A percentile compares a stretch with the other conserved stretches of the same genome.
Conservation (phyloP, 1,140 invertebrate genomes). For the Ectropis grisescens region DNA sequence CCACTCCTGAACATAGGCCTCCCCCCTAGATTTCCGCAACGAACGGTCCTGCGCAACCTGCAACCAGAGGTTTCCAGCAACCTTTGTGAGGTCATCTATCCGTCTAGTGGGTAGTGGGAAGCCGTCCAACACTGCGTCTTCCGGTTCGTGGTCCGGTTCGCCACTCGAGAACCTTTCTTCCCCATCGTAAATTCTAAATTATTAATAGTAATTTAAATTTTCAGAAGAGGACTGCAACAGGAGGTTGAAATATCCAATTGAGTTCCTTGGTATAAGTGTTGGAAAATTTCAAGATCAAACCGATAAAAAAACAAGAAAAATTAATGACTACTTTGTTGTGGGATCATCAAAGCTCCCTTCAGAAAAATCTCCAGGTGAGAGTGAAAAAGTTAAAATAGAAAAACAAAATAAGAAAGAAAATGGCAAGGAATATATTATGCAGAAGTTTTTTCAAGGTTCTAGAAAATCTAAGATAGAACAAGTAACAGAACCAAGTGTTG, state of each 20-base stretch:
- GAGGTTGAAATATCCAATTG: constrained; percentile 72
- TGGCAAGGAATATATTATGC: constrained; percentile 31
- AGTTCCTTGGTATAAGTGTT: constrained; percentile 81
- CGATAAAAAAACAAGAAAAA: constrained; percentile 72
- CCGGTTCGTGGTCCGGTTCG: no score
- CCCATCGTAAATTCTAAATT: no score
- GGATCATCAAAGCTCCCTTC: constrained; percentile 27
- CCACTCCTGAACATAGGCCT: no score
- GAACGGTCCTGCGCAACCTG: no score
- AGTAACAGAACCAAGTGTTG: no score
- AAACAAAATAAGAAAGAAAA: constrained; percentile 14
- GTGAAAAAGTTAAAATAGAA: constrained; percentile 9
- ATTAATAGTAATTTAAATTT: constrained; percentile 19
- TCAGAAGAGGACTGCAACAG: constrained; percentile 44
- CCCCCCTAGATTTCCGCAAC: no score
- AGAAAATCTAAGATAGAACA: constrained; percentile 9
- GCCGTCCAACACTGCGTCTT: no score
- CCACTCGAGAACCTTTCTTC: no score
- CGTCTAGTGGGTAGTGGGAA: no score
- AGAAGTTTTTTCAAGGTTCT: constrained; percentile 32
- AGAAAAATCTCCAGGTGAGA: constrained; percentile 9
- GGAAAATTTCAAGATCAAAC: constrained; percentile 80
- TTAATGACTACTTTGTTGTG: constrained; percentile 73
- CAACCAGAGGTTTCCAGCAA: no score
- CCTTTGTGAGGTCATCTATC: no score